These are phyloP conservation scores for Galleria mellonella DNA, from an alignment of 1,140 invertebrate genomes.

Conservation along the genomic window DNA sequence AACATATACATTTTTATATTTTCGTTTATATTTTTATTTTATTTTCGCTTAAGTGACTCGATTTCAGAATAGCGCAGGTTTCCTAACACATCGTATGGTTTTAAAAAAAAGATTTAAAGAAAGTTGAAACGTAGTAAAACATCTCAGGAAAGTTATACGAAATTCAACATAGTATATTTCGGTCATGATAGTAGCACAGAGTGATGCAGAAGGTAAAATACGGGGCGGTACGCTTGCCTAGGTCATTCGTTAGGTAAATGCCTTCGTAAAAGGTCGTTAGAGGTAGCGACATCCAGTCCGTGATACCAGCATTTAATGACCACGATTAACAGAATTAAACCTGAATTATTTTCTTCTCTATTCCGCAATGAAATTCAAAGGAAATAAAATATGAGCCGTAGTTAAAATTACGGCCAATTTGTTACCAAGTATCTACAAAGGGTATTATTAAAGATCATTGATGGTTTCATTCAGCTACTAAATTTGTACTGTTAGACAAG, in stretches of 20 bases:
- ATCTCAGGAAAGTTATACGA: too few relatives aligned
- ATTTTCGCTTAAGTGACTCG: too few relatives aligned
- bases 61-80: too few relatives aligned
- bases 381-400: conserved; percentile 4
- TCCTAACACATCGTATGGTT: too few relatives aligned
- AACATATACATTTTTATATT: too few relatives aligned
- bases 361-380: conserved; percentile 4
- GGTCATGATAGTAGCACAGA: background rate
- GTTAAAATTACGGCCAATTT: conserved; percentile 7
- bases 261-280: conserved; percentile 13
- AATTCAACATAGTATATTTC: too few relatives aligned
- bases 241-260: conserved; percentile 12
- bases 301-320: conserved; percentile 21
- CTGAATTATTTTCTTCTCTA: conserved; percentile 15
- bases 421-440: background rate
- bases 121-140: too few relatives aligned
- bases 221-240: background rate
- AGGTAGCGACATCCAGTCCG: conserved; percentile 10
- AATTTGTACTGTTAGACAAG: too few relatives aligned
- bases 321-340: conserved; percentile 25
- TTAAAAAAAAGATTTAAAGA: too few relatives aligned
- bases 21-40: too few relatives aligned
- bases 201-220: background rate
- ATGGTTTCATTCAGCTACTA: too few relatives aligned
- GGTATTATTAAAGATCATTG: too few relatives aligned